Conservation (phyloP, 1,140 invertebrate species). For the Zaprionus inermis region DNA sequence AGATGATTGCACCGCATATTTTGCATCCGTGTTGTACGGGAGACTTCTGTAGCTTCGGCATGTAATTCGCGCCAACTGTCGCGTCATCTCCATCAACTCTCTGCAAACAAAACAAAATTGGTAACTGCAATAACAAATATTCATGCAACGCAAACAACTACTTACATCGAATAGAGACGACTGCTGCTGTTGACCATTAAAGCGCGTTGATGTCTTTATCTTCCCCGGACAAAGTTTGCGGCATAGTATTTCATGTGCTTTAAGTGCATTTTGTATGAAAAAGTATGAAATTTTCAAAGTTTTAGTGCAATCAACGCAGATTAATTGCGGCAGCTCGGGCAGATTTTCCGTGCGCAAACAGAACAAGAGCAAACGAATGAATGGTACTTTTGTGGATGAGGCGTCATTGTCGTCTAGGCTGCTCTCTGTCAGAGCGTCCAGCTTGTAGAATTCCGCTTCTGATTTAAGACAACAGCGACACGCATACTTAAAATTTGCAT, state of each 20-base stretch:
- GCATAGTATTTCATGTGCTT: conserved; percentile 72
- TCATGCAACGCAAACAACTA: background rate
- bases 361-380: conserved; percentile 63
- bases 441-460: conserved; percentile 67
- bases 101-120: conserved; percentile 20
- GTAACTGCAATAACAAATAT: background rate
- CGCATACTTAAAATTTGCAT: conserved; percentile 61
- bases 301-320: conserved; percentile 71
- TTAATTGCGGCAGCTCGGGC: conserved; percentile 62
- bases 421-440: conserved; percentile 53
- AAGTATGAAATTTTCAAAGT: conserved; percentile 71
- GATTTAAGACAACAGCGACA: conserved; percentile 77
- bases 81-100: background rate
- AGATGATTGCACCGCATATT: conserved; percentile 54
- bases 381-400: conserved; percentile 42
- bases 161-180: conserved; percentile 35
- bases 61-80: background rate
- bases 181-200: conserved; percentile 45
- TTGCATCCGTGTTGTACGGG: conserved; percentile 60
- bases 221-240: conserved; percentile 53
- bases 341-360: conserved; percentile 66
- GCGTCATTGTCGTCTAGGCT: conserved; percentile 26
- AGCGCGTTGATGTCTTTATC: conserved; percentile 5
- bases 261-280: conserved; percentile 68
- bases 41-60: conserved; percentile 17